Evolutionary conservation across 2,797 vertebrate genomes (phyloP).

Genomic region (Pangasius krempfi): DNA sequence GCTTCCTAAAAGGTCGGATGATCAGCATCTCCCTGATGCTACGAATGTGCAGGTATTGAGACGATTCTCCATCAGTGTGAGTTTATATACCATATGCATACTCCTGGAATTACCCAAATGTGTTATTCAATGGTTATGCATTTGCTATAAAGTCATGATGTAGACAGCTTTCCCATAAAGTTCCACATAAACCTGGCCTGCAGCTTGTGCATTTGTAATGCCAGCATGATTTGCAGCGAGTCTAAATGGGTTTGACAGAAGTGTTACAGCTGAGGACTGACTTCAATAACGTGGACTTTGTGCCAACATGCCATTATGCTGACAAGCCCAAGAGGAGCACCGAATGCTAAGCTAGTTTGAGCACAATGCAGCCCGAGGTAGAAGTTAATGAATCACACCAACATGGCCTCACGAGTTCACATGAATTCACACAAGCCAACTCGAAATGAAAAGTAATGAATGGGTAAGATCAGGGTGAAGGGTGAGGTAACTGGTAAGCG

Average conservation of each 20-base stretch:
- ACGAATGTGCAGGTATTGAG: not conserved
- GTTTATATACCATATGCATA: not conserved
- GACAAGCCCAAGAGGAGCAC: constrained; percentile 17
- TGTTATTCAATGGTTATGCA: not conserved
- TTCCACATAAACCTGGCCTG: constrained; percentile 10
- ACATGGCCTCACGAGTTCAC: not conserved
- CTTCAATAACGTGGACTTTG: constrained; percentile 12
- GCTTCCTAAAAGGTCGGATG: not conserved
- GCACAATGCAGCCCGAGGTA: not conserved
- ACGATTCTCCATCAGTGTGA: not conserved
- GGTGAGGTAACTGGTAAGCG: not conserved
- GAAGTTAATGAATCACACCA: constrained; percentile 26
- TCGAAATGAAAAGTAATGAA: not conserved
- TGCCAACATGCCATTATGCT: constrained; percentile 15
- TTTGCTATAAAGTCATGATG: constrained; percentile 1
- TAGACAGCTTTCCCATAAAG: constrained; percentile 14
- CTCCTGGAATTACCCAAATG: not conserved
- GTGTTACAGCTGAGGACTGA: constrained; percentile 30
- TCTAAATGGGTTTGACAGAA: constrained; percentile 36
- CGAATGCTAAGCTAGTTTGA: constrained; percentile 21
- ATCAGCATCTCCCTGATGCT: not conserved
- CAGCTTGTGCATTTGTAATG: constrained; percentile 10
- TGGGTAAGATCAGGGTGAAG: constrained; percentile 1
- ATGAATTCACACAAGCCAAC: not conserved
- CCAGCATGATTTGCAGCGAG: constrained; percentile 27